phyloP scores from a whole-genome alignment of 2,888 invertebrate species.

The Drosophila stalkeri region DNA sequence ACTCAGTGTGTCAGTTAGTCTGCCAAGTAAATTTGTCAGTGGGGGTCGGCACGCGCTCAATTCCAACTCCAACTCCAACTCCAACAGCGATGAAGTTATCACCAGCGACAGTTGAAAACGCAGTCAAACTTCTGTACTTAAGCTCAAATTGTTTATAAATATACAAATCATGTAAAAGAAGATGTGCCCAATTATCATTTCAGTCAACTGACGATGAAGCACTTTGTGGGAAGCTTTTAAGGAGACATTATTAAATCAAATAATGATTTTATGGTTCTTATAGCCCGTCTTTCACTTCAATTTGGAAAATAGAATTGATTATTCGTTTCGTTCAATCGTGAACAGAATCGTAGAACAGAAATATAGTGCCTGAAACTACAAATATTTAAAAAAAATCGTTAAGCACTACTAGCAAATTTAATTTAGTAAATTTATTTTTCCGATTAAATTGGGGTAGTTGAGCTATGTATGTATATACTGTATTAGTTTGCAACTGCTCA shows the following conservation, averaged over 20 bases:
- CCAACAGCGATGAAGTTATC: slow-evolving; percentile 60
- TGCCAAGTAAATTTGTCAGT: slow-evolving; percentile 84
- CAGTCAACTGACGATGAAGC: neutral
- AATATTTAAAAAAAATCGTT: too few relatives aligned
- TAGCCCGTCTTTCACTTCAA: too few relatives aligned
- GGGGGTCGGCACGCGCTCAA: slow-evolving; percentile 85
- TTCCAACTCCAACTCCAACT: slow-evolving; percentile 43
- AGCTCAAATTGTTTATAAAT: neutral
- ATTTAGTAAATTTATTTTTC: too few relatives aligned
- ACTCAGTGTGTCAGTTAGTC: slow-evolving; percentile 58
- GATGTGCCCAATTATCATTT: neutral
- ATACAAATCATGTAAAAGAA: neutral
- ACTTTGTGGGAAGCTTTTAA: neutral
- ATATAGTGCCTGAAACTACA: neutral
- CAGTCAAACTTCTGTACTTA: neutral
- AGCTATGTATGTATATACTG: neutral
- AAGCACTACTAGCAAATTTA: too few relatives aligned
- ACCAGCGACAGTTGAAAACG: slow-evolving; percentile 53
- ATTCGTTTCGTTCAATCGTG: too few relatives aligned
- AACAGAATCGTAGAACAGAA: too few relatives aligned
- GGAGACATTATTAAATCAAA: neutral
- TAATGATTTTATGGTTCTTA: neutral
- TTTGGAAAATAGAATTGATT: too few relatives aligned
- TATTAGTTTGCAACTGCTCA: neutral
- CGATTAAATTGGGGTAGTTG: neutral